Conservation (phyloP, 2,797 vertebrate species). For the Protosalanx chinensis region DNA sequence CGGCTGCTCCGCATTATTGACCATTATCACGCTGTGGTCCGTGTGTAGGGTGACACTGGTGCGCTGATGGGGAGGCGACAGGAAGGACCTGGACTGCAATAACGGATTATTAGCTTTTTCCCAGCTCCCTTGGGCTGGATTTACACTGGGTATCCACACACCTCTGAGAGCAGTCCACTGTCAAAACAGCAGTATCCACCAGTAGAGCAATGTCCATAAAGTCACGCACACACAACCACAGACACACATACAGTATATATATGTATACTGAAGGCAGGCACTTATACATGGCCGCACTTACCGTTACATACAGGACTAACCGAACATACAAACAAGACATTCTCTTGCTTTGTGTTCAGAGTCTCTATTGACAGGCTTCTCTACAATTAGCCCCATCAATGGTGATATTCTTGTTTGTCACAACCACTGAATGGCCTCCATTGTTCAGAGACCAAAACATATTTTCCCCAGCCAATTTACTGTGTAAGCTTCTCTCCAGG, state of each 20-base stretch:
- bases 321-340: conserved; percentile 13
- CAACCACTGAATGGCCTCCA: conserved; percentile 11
- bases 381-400: conserved; percentile 54
- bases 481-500: neutral
- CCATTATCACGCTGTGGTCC: conserved; percentile 75
- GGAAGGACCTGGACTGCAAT: conserved; percentile 75
- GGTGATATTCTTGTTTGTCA: conserved; percentile 45
- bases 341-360: conserved; percentile 3
- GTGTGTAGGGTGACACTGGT: conserved; percentile 74
- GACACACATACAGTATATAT: conserved; percentile 7
- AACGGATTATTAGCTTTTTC: conserved; percentile 83
- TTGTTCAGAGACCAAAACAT: conserved; percentile 29
- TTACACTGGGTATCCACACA: conserved; percentile 80
- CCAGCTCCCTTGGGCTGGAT: conserved; percentile 75
- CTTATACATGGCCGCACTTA: conserved; percentile 17
- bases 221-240: conserved; percentile 32
- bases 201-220: conserved; percentile 56
- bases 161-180: conserved; percentile 73
- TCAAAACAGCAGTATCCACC: conserved; percentile 64
- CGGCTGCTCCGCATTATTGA: conserved; percentile 76
- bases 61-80: conserved; percentile 76
- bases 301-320: conserved; percentile 9
- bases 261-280: conserved; percentile 19
- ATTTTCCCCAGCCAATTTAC: conserved; percentile 13
- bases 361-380: conserved; percentile 45